A percentile compares a stretch with the other conserved stretches of the same genome.
These are phyloP conservation scores for Thomomys bottae DNA, from an alignment of 2,113 vertebrate species.

Conservation along the genomic window DNA sequence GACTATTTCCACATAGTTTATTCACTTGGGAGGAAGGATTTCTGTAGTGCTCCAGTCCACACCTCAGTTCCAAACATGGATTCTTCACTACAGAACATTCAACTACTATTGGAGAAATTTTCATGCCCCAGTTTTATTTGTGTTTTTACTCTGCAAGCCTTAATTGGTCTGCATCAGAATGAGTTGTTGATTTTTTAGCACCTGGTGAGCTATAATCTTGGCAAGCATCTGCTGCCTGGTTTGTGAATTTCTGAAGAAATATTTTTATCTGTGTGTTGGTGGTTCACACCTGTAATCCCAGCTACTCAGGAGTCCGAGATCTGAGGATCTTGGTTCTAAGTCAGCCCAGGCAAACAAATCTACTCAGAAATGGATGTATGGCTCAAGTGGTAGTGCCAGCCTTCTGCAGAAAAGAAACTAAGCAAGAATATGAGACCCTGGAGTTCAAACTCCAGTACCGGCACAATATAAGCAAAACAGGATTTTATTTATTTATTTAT, in stretches of 20 bases:
- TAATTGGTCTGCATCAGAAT: not conserved
- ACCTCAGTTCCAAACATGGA: not conserved
- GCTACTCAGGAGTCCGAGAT: too few species aligned
- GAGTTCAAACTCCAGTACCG: too few species aligned
- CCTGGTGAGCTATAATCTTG: not conserved
- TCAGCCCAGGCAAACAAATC: too few species aligned
- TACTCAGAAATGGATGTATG: too few species aligned
- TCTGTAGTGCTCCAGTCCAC: not conserved
- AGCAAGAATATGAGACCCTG: too few species aligned
- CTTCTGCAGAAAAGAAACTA: too few species aligned
- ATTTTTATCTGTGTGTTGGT: not conserved
- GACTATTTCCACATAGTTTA: constrained; percentile 72
- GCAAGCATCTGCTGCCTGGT: not conserved
- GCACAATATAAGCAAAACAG: too few species aligned
- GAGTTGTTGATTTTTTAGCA: not conserved
- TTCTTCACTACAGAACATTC: not conserved
- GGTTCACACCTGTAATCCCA: too few species aligned
- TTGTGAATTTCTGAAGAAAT: constrained; percentile 1
- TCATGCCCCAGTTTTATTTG: not conserved
- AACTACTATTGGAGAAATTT: not conserved
- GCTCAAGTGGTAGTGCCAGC: too few species aligned
- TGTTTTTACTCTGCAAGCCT: not conserved
- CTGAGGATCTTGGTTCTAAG: too few species aligned
- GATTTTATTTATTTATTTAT: too few species aligned
- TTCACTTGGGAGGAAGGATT: constrained; percentile 29